Conservation (phyloP, 2,888 invertebrate genomes). For the Tipula vernalis region DNA sequence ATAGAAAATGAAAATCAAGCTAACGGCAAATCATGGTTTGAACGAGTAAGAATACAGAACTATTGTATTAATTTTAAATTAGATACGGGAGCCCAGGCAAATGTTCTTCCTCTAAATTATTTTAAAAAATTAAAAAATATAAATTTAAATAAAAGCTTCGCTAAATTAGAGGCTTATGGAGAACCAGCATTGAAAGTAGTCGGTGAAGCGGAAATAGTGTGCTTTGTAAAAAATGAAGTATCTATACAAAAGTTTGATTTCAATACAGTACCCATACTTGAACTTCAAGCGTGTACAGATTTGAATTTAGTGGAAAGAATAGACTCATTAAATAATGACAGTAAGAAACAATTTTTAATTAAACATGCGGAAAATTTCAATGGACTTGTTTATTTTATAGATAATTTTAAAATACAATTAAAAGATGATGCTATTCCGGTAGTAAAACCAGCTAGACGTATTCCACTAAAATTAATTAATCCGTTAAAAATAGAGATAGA, state of each 20-base stretch:
- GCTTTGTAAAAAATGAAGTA: background rate
- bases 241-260: background rate
- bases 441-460: conserved; percentile 11
- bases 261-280: conserved; percentile 5
- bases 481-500: background rate
- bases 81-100: background rate
- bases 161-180: background rate
- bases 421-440: background rate
- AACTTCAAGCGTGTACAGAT: background rate
- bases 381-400: conserved; percentile 7
- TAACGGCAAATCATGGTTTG: background rate
- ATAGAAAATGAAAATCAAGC: background rate
- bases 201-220: background rate
- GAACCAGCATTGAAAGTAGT: no score
- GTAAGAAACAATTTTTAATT: background rate
- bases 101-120: background rate
- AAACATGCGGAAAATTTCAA: conserved; percentile 6
- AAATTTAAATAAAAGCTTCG: background rate
- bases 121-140: background rate
- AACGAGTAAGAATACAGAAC: background rate
- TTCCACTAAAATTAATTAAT: background rate
- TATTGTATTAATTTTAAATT: background rate
- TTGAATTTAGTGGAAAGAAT: background rate
- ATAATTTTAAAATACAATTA: conserved; percentile 9
- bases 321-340: background rate